Base-by-base conservation (phyloP, 2,113 vertebrate species). In the Silurus asotus region DNA sequence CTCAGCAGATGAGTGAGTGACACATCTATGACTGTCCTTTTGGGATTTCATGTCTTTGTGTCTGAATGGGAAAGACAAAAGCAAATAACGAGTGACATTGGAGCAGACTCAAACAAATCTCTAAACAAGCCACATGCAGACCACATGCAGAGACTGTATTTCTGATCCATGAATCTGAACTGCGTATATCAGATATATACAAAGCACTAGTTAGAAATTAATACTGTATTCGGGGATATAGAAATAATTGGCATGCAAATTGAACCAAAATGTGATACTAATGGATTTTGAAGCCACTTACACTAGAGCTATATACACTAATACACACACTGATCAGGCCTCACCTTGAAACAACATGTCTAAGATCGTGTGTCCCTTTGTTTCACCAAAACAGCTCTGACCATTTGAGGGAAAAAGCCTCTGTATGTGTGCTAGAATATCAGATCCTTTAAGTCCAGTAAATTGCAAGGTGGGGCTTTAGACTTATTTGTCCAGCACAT, bases 1-100 rank as follows among this genome's bases (percentile, higher is more conserved):
- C 62, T 83, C 56, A 74, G 64, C n/a, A 61, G 69, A 84, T 9
- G n/a, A 67, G 25, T 56, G 75, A 79, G 55, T 53, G 75, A 80
- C 76, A 81, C 76, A 65, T 75, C 19, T 19, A 76, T 72, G 82
- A 72, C 53, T 84, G 86, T 84, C 65, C 64, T 70, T 70, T 89
- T 84, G 79, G 62, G 64, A 81, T 64, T 83, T 83, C 67, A 45
- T 81, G 56, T 86, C 74, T 67, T 49, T 78, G 55, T 25, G 67
- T 9, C 28, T 74, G 58, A 84, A 15, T 9, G 25, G 20, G 56
- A 80, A 20, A 37, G 37, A 37, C 37, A 37, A 37, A 37, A 61
- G 77, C 56, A 80, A 80, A 59, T 80, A 80, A 37, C 25, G 45
- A 45, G 14, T 80, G 77, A 80, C 77, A 59, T 0, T 10, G 77